A percentile compares a stretch with the other conserved stretches of the same genome.
Conservation (phyloP, 2,113 vertebrate species). For the Lycaon pictus region DNA sequence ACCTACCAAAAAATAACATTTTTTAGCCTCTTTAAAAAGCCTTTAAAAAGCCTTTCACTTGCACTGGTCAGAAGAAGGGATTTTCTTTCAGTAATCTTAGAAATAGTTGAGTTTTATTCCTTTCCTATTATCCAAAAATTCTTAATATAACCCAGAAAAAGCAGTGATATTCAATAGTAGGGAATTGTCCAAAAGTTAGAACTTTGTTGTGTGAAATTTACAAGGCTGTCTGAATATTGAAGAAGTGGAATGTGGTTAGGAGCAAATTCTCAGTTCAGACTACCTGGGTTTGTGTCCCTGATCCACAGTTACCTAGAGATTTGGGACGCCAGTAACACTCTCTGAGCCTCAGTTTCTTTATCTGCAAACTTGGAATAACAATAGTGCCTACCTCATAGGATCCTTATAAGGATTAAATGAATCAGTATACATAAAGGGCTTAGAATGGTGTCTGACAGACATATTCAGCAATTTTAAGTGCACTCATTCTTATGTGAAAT, state of each 20-base stretch:
- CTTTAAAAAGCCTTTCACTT: neutral
- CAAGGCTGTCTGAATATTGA: neutral
- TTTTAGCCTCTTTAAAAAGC: neutral
- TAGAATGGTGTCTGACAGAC: neutral
- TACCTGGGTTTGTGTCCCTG: neutral
- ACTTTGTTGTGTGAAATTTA: neutral
- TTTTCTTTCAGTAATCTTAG: slow-evolving; percentile 50
- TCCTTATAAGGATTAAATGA: neutral
- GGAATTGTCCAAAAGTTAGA: neutral
- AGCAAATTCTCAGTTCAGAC: neutral
- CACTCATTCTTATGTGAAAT: neutral
- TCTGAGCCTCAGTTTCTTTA: neutral
- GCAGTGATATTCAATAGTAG: neutral
- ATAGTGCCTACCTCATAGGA: neutral
- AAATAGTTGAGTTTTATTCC: neutral
- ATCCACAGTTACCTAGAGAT: neutral
- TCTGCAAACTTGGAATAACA: neutral
- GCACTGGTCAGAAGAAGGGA: neutral
- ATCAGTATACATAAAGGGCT: neutral
- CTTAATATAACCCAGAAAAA: slow-evolving; percentile 1
- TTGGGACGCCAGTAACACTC: neutral
- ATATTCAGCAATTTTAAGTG: neutral
- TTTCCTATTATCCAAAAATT: slow-evolving; percentile 4
- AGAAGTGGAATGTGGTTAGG: neutral
- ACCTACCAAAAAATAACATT: neutral